Percentiles rank a stretch among this genome's conserved stretches.
Conservation (phyloP, 1,140 invertebrate genomes). For the Bradynema listronoti region DNA sequence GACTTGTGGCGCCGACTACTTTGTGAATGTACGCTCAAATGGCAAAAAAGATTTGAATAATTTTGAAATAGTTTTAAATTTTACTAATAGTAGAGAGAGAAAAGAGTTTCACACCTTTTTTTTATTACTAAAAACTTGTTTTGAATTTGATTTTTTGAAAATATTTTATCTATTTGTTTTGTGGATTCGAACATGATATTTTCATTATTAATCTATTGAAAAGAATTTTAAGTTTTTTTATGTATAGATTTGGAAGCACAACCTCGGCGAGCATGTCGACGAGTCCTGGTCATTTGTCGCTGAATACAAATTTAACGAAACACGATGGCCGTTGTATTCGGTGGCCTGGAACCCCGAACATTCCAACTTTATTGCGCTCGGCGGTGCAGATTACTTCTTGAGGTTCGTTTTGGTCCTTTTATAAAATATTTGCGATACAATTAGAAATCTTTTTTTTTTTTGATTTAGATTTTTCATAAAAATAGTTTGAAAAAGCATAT, state of each 20-base stretch:
- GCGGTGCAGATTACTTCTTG: constrained; percentile 23
- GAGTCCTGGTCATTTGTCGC: neutral
- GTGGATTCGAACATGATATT: constrained; percentile 10
- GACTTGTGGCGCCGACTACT: constrained; percentile 72
- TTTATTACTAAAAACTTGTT: too few species aligned
- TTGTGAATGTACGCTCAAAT: constrained; percentile 38
- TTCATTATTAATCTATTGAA: too few species aligned
- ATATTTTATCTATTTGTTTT: too few species aligned
- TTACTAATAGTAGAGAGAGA: too few species aligned
- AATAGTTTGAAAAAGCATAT: too few species aligned
- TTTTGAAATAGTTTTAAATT: too few species aligned
- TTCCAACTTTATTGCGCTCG: constrained; percentile 18
- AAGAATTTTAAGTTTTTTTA: too few species aligned
- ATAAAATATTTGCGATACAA: neutral
- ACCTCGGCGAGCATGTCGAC: too few species aligned
- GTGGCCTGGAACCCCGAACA: constrained; percentile 33
- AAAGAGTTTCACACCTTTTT: too few species aligned
- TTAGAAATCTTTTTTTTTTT: neutral
- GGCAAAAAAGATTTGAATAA: too few species aligned
- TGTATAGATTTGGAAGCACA: too few species aligned
- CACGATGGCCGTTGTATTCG: constrained; percentile 47
- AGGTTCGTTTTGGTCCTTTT: neutral
- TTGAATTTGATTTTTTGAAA: too few species aligned
- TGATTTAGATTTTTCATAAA: neutral
- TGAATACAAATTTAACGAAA: constrained; percentile 20